Evolutionary conservation across 2,888 invertebrate species (phyloP).

Genomic region (Catotricha subobsoleta): DNA sequence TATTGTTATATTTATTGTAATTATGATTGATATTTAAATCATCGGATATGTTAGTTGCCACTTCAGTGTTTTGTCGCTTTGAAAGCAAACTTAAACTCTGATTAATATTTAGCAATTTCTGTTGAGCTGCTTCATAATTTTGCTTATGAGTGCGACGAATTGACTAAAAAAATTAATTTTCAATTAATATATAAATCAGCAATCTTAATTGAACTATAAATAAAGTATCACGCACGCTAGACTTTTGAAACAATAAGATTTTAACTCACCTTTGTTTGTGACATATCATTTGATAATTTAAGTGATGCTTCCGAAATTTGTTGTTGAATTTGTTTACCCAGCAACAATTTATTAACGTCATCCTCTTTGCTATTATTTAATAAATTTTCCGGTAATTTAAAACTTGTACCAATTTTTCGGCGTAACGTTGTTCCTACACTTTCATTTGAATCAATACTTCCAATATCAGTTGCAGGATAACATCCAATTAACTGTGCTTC

Average conservation of each 20-base stretch:
- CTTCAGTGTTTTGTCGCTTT: conserved; percentile 9
- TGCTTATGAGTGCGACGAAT: conserved; percentile 14
- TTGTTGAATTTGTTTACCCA: conserved; percentile 13
- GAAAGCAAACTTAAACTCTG: conserved; percentile 12
- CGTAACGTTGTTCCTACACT: conserved; percentile 15
- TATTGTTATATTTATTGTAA: background rate
- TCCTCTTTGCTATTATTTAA: conserved; percentile 9
- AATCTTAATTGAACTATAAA: background rate
- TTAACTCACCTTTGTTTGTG: conserved; percentile 8
- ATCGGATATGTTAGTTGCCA: background rate
- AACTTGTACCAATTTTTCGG: conserved; percentile 17
- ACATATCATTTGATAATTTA: conserved; percentile 11
- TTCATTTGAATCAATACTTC: conserved; percentile 7
- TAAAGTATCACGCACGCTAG: background rate
- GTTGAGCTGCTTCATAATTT: conserved; percentile 15
- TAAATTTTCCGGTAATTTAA: conserved; percentile 13
- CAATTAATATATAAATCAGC: background rate
- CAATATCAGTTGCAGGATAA: conserved; percentile 3
- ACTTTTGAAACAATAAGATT: conserved; percentile 1
- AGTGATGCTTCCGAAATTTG: conserved; percentile 12
- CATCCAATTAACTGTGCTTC: conserved; percentile 22
- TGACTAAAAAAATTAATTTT: conserved; percentile 4
- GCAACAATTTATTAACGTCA: conserved; percentile 12
- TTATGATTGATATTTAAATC: background rate
- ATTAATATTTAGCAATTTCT: conserved; percentile 16